A percentile compares a stretch with the other conserved stretches of the same genome.
These are phyloP conservation scores for Bombus confusus DNA, from an alignment of 1,140 invertebrate genomes.

Conservation along the genomic window DNA sequence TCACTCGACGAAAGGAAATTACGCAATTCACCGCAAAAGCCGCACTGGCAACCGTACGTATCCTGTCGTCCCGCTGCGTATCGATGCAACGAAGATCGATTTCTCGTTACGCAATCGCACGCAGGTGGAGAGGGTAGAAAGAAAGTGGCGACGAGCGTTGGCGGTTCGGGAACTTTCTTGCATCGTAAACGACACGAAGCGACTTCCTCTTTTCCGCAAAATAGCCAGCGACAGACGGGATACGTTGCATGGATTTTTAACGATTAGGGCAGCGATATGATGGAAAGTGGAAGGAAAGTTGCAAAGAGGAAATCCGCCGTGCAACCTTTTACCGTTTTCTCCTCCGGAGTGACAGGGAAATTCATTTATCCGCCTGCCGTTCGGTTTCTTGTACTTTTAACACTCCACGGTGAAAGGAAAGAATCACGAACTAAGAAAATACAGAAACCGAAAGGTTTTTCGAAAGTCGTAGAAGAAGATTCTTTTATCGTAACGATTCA, in stretches of 20 bases:
- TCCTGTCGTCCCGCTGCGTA: conserved; percentile 30
- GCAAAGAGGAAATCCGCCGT: background rate
- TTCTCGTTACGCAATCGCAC: conserved; percentile 56
- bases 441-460: background rate
- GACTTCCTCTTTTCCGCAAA: background rate
- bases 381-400: background rate
- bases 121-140: background rate
- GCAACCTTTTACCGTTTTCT: background rate
- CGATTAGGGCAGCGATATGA: background rate
- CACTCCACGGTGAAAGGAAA: background rate
- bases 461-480: background rate
- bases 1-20: conserved; percentile 40
- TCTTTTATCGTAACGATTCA: background rate
- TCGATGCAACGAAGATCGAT: conserved; percentile 61
- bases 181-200: conserved; percentile 3
- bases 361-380: background rate
- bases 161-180: conserved; percentile 57
- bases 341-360: background rate
- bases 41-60: conserved; percentile 20
- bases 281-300: conserved; percentile 5
- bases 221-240: background rate
- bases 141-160: conserved; percentile 23
- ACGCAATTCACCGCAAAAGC: conserved; percentile 43
- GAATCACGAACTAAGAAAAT: background rate
- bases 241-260: background rate